Evolutionary conservation across 2,113 vertebrate species (phyloP), one percentile per base, ranked within the genome.

Genomic region (Corapipo altera): DNA sequence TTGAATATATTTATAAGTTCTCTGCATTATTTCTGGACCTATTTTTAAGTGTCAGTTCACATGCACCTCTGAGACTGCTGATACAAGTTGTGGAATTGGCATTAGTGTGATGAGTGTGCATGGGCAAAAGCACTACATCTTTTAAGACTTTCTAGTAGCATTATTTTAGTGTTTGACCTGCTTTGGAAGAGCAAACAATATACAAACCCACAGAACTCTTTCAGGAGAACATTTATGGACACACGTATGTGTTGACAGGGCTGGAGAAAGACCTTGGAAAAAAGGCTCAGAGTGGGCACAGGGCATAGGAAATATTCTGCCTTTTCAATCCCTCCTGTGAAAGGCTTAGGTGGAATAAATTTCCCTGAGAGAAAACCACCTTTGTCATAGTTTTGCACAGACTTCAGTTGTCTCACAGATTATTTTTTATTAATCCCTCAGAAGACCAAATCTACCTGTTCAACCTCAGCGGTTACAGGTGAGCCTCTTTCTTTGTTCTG

Each of bases 1-100:
- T 80, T 92, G 89, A 94, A 95, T 96, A 86, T 94, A 95, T 96
- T 96, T 91, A 94, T 94, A 96, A 94, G 84, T 71, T 94, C 89
- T 33, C 65, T 22, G 55, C 81, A 81, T 95, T 94, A 93, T 87
- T 95, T 94, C 93, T 87, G 84, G 77, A 30, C 65, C 89, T 94
- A 71, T 94, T 91, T 93, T 93, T 89, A 94, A 87, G 67, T 91
- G 87, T 91, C 91, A 78, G 20, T 91, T 77, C 46, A 23, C 16
- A 5, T 6, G 72, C 46, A 43, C 73, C 20, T 92, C 67, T 28
- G 33, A 32, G 76, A 33, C 41, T 43, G 51, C 72, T 74, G 51
- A 46, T 51, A 57, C 23, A 48, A 80, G 66, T 66, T 46, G 39
- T 43, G 72, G 55, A 80, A 35, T 19, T 55, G 33, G 26, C 26